Evolutionary conservation across 2,797 vertebrate species (phyloP).

Genomic region (Rhinella marina): DNA sequence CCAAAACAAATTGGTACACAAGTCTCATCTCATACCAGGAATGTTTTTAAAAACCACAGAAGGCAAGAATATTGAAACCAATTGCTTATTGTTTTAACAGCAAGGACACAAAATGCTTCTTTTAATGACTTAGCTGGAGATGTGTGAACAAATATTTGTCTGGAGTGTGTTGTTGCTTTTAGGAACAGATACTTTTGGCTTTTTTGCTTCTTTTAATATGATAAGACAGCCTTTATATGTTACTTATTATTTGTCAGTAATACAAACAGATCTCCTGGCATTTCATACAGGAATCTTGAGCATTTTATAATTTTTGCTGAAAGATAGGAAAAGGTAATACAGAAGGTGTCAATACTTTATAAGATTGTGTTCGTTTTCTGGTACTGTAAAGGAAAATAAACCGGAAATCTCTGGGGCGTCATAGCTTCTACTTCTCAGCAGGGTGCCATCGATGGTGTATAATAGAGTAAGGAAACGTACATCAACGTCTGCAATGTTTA

Average conservation of each 20-base stretch:
- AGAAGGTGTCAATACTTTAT: background rate
- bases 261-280: background rate
- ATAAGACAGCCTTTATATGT: background rate
- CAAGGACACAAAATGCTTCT: background rate
- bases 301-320: background rate
- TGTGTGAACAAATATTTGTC: constrained; percentile 2
- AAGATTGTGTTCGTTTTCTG: background rate
- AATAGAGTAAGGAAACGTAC: background rate
- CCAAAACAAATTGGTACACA: background rate
- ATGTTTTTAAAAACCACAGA: constrained; percentile 13
- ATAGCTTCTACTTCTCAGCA: background rate
- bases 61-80: background rate
- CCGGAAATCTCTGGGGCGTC: background rate
- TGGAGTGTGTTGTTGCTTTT: background rate
- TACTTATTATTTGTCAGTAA: constrained; percentile 4
- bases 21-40: background rate
- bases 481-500: background rate
- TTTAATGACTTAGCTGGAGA: background rate
- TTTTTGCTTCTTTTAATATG: background rate
- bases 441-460: background rate
- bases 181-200: background rate
- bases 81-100: background rate
- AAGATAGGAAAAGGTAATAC: background rate
- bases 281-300: background rate
- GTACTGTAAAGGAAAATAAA: background rate